Evolutionary conservation across 2,797 vertebrate genomes (phyloP), one percentile per base, ranked within the genome.

Genomic region (Pempheris klunzingeri): DNA sequence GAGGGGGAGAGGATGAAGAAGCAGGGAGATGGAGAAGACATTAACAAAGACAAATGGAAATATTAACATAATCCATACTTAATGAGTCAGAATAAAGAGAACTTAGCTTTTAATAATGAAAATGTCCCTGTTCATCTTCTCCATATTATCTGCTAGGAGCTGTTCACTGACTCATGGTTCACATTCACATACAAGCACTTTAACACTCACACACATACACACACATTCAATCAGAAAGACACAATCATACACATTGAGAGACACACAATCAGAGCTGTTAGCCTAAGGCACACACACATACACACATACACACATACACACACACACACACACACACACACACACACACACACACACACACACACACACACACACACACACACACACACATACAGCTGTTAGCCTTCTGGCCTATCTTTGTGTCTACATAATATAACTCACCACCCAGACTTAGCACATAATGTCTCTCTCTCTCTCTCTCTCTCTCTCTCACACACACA

Each of bases 21-120:
- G 53, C 28, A 12, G 46, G 22, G 53, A 65, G 20, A 77, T 11
- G 55, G 64, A 61, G 80, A 83, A 38, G 68, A 86, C 78, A 81
- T 82, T 84, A 87, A 85, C 78, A 80, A 87, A 79, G 84, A 88
- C 80, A 78, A 81, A 91, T 81, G 80, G 84, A 86, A 90, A 87
- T 88, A 91, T 87, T 84, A 88, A 87, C 80, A 81, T 80, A 61
- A 80, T 78, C 85, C 78, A 86, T 73, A 73, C 54, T 76, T 89
- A 89, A 91, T 88, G 86, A 90, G 80, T 72, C 18, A 46, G 80
- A 88, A 81, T 87, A 67, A 85, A 86, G 68, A 34, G 74, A 83
- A 71, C n/a, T 64, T n/a, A 20, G 62, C 62, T 82, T 90, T 90
- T 80, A 90, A 90, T 90, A 86, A 89, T 84, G 69, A 82, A 85